Base-by-base conservation (phyloP, 2,113 vertebrate species). In the Climacteris rufus region DNA sequence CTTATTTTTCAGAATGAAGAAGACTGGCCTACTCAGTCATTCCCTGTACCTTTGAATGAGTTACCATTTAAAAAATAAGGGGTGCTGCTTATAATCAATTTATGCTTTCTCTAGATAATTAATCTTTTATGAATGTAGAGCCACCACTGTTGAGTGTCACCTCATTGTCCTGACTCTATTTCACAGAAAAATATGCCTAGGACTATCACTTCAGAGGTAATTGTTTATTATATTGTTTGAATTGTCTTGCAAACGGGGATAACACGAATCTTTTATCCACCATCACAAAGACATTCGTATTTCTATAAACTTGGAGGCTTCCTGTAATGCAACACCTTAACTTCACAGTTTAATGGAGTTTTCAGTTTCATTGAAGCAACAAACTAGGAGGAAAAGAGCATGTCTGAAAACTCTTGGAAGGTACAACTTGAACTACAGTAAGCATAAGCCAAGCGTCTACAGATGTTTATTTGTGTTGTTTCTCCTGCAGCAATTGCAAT, bases 401-500 rank as follows among this genome's bases (percentile, higher is more conserved):
- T 22, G 53, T n/a, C 50, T 92, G 35, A 86, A 85, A 96, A 27
- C 15, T n/a, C 68, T 60, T 70, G 83, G 65, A 88, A 90, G 44
- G 35, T 80, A 74, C 24, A 66, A 27, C 8, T 16, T 56, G 16
- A 80, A 64, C 63, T 57, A 65, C 6, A 53, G n/a, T 44, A 86
- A 83, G 33, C 20, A 24, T 16, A 74, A 82, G 39, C n/a, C 15
- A 93, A 92, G n/a, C 35, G 61, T 94, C 91, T 94, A 53, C 52
- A 85, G 86, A 90, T 83, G 60, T 22, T 69, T 96, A 74, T 66
- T 96, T 79, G 79, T 90, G 47, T 31, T 93, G 49, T 66, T 83
- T 90, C 54, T 52, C 74, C 91, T 75, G 82, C 91, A 94, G 74
- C 79, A 97, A 83, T 83, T 89, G 78, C n/a, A 80, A 44, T 65